These are phyloP conservation scores for Drosophila tsacasi DNA, from an alignment of 1,140 invertebrate species.

Conservation along the genomic window DNA sequence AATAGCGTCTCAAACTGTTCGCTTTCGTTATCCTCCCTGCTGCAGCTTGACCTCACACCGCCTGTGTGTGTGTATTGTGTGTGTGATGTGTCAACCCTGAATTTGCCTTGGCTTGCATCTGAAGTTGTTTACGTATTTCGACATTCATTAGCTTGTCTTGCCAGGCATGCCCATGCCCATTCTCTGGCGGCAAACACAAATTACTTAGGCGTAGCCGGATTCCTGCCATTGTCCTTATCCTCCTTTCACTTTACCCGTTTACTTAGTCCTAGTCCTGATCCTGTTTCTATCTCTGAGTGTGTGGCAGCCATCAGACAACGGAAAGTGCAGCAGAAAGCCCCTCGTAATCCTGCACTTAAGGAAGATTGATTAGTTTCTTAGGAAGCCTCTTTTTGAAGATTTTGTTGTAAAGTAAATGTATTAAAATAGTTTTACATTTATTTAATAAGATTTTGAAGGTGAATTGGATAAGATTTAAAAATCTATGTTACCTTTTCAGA, in stretches of 20 bases:
- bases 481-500: too few species aligned
- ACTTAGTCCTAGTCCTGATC: neutral
- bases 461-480: too few species aligned
- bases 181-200: slow-evolving; percentile 15
- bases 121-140: slow-evolving; percentile 30
- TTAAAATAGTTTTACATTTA: neutral
- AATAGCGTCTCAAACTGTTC: slow-evolving; percentile 73
- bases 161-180: neutral
- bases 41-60: slow-evolving; percentile 27
- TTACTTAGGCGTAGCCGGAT: slow-evolving; percentile 32
- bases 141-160: slow-evolving; percentile 69
- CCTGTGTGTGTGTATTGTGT: neutral
- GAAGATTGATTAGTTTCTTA: neutral
- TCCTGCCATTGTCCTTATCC: slow-evolving; percentile 1
- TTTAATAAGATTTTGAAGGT: too few species aligned
- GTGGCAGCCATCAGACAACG: neutral
- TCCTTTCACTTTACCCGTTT: slow-evolving; percentile 30
- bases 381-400: neutral
- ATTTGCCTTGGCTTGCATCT: slow-evolving; percentile 5
- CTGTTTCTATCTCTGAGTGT: neutral
- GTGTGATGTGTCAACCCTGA: neutral
- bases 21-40: slow-evolving; percentile 40
- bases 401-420: neutral
- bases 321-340: neutral
- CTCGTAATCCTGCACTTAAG: too few species aligned